Evolutionary conservation across 2,113 vertebrate species (phyloP).

Genomic region (Phylloscopus trochiloides): DNA sequence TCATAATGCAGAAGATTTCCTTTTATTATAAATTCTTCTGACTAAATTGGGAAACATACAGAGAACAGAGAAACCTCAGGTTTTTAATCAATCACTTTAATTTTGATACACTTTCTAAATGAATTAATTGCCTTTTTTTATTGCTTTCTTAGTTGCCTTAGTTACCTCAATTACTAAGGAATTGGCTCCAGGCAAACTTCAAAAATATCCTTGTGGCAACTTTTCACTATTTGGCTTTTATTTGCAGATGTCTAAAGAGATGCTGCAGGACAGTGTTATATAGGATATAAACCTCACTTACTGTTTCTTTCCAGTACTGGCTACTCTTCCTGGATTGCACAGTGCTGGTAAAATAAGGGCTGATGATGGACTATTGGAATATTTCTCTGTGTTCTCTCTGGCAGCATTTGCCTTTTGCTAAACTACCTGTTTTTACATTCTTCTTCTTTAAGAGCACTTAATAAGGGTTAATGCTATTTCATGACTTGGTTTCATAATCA

Average conservation of each 20-base stretch:
- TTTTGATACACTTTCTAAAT: neutral
- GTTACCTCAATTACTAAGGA: neutral
- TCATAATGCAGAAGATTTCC: neutral
- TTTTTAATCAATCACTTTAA: neutral
- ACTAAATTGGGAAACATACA: neutral
- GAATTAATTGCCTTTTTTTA: neutral
- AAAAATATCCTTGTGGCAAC: constrained; percentile 13
- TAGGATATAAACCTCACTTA: neutral
- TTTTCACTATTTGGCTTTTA: constrained; percentile 2
- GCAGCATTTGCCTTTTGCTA: neutral
- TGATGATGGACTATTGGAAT: neutral
- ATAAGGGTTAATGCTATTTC: neutral
- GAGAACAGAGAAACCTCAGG: neutral
- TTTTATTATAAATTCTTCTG: neutral
- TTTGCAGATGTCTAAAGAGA: neutral
- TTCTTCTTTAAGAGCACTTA: neutral
- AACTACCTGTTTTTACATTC: neutral
- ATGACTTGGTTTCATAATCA: neutral
- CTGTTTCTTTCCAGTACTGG: neutral
- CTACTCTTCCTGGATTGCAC: neutral
- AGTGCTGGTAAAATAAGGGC: neutral
- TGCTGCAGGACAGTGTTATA: neutral
- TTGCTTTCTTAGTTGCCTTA: neutral
- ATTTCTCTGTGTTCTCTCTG: neutral
- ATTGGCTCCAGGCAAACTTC: neutral